phyloP scores from a whole-genome alignment of 2,888 invertebrate species.

The Cistogaster globosa region DNA sequence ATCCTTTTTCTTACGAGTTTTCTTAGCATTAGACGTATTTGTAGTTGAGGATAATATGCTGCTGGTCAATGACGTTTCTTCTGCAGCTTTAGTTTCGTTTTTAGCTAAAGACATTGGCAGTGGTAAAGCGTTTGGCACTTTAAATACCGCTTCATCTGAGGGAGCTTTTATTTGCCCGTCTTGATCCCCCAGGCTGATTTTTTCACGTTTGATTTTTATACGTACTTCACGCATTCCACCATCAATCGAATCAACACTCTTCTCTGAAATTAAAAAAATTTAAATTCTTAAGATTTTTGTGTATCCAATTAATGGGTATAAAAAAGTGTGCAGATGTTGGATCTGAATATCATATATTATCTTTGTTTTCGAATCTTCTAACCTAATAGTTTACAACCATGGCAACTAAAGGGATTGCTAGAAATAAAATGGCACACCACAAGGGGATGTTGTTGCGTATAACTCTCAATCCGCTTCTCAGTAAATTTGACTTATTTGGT shows the following conservation, averaged over 20 bases:
- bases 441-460: too few species aligned
- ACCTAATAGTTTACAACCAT: too few species aligned
- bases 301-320: too few species aligned
- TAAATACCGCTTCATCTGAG: conserved; percentile 34
- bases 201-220: conserved; percentile 76
- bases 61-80: conserved; percentile 71
- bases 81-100: conserved; percentile 54
- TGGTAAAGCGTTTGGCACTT: conserved; percentile 35
- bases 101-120: conserved; percentile 22
- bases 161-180: background rate
- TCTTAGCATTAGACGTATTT: conserved; percentile 72
- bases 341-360: too few species aligned
- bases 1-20: conserved; percentile 76
- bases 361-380: too few species aligned
- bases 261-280: conserved; percentile 12
- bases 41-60: conserved; percentile 55
- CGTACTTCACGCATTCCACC: conserved; percentile 69
- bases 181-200: background rate
- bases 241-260: conserved; percentile 14
- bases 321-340: too few species aligned
- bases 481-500: too few species aligned
- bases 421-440: too few species aligned
- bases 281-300: too few species aligned
- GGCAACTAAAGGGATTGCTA: too few species aligned
- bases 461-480: too few species aligned